These are phyloP conservation scores for Ephydatia muelleri DNA, from an alignment of 37 sponge, comb jelly and placozoan genomes.

Conservation along the genomic window DNA sequence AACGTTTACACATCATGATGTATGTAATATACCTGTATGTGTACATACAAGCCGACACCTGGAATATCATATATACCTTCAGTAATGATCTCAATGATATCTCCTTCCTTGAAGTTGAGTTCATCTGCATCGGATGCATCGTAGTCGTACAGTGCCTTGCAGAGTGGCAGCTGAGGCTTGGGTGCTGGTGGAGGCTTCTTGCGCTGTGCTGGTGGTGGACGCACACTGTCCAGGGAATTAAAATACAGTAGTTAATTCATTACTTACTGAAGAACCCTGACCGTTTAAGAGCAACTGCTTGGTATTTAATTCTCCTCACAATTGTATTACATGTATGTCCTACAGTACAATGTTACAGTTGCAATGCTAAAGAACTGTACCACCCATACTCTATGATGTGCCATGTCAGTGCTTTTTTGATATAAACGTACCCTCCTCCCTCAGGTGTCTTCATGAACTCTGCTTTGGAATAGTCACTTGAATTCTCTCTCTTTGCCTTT, in stretches of 20 bases:
- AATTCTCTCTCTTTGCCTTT: constrained; percentile 38
- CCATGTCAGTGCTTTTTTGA: not conserved
- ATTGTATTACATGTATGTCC: too few species aligned
- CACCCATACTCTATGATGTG: not conserved
- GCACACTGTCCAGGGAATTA: constrained; percentile 34
- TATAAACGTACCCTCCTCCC: constrained; percentile 33
- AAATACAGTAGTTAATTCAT: not conserved
- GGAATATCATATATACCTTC: constrained; percentile 58
- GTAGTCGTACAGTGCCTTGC: constrained; percentile 89
- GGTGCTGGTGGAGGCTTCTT: constrained; percentile 64
- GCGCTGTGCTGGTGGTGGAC: constrained; percentile 63
- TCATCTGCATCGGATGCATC: constrained; percentile 94
- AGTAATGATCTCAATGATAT: constrained; percentile 76
- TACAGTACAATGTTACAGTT: not conserved
- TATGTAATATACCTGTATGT: not conserved
- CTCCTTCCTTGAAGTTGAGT: constrained; percentile 75
- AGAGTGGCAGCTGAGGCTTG: constrained; percentile 56
- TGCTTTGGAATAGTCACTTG: constrained; percentile 59
- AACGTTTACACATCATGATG: too few species aligned
- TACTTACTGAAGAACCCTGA: not conserved
- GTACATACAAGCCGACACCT: not conserved
- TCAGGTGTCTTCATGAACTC: constrained; percentile 64
- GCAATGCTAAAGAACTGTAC: not conserved
- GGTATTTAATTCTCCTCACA: too few species aligned
- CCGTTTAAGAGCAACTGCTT: too few species aligned